Base-by-base conservation (phyloP, 2,888 invertebrate genomes). In the Eledona agricola region DNA sequence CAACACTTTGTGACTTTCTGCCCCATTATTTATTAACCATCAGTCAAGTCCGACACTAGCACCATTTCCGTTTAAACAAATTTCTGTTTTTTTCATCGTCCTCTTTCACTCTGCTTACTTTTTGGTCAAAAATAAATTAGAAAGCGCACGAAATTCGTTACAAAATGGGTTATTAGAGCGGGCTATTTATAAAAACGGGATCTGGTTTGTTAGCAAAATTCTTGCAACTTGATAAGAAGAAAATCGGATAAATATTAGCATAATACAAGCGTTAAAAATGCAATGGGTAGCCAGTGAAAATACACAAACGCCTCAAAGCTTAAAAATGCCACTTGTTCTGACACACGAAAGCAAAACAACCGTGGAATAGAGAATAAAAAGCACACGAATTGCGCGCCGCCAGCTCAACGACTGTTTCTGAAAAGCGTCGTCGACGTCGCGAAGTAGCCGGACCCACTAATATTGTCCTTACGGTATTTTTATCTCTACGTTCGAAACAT, bases 1-100 rank as follows among this genome's bases (percentile, higher is more conserved):
- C 77, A 77, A 59, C 77, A 77, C 61, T 74, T 76, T 46, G 75
- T 75, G 17, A 77, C 76, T 68, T 76, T 77, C 56, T 75, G 75
- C 35, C 77, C 77, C 77, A 77, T 77, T 23, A 25, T 37, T 42
- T 35, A 10, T n/a, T n/a, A n/a, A n/a, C 1, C n/a, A 19, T 40
- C 25, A 25, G 38, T 40, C 40, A 28, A 19, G 26, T n/a, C 4
- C 11, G 19, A 28, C 28, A 28, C 28, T 28, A 40, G 11, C 26
- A 42, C 42, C 20, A 42, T 31, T 34, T 32, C 13, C 25, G 3
- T 45, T 34, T 32, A 34, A 10, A 26, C 10, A 11, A 29, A 13
- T 26, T 6, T 29, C 17, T 16, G 35, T 26, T 22, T 16, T 16
- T 37, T 34, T 35, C 47, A 47, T 47, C 29, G 9, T 37, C 12